phyloP scores from a whole-genome alignment of 2,888 invertebrate genomes.

The Meandrusa payeni region DNA sequence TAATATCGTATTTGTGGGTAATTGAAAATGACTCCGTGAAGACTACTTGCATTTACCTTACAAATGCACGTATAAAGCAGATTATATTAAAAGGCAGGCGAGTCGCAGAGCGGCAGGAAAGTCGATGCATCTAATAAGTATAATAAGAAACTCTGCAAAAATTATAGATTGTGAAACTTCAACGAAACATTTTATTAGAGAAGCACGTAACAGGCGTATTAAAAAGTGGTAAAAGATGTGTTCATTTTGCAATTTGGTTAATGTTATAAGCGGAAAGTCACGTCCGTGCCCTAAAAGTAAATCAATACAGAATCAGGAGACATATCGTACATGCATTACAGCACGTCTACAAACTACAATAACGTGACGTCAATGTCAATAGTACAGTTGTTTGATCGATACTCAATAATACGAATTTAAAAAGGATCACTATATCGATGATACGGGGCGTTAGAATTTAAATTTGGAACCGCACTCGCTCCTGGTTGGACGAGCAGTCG shows the following conservation, averaged over 20 bases:
- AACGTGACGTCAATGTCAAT: slow-evolving; percentile 9
- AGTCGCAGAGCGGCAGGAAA: too few relatives aligned
- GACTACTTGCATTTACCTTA: not conserved
- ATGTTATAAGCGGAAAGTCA: slow-evolving; percentile 27
- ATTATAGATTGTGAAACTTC: slow-evolving; percentile 1
- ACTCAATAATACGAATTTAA: slow-evolving; percentile 13
- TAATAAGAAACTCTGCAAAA: slow-evolving; percentile 13
- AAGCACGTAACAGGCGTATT: slow-evolving; percentile 12
- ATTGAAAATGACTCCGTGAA: slow-evolving; percentile 7
- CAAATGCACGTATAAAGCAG: not conserved
- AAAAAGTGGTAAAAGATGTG: slow-evolving; percentile 21
- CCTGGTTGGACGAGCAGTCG: slow-evolving; percentile 54
- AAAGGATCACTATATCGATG: slow-evolving; percentile 26
- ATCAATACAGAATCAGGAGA: slow-evolving; percentile 14
- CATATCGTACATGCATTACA: slow-evolving; percentile 14
- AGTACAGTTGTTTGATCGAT: slow-evolving; percentile 5
- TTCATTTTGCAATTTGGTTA: slow-evolving; percentile 25
- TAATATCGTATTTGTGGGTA: slow-evolving; percentile 6
- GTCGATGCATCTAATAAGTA: too few relatives aligned
- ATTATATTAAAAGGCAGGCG: too few relatives aligned
- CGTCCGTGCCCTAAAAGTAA: slow-evolving; percentile 24
- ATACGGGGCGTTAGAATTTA: slow-evolving; percentile 53
- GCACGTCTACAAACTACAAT: slow-evolving; percentile 13
- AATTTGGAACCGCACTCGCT: slow-evolving; percentile 50
- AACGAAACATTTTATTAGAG: slow-evolving; percentile 24